phyloP scores from a whole-genome alignment of 2,888 invertebrate species.

The Polylopha cassiicola region DNA sequence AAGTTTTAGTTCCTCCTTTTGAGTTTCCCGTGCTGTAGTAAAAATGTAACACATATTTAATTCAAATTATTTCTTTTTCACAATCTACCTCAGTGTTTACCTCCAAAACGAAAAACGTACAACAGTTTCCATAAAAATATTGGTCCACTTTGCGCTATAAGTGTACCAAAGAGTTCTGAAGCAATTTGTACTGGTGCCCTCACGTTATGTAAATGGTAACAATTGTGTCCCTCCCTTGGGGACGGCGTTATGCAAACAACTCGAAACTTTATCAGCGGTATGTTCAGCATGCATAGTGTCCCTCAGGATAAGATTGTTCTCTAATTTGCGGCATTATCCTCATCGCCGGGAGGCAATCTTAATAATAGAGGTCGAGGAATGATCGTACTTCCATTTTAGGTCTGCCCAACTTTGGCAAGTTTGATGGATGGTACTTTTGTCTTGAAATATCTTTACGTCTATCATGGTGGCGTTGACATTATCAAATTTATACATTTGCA shows the following conservation, averaged over 20 bases:
- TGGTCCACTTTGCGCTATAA: slow-evolving; percentile 8
- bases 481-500: too few species aligned
- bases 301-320: slow-evolving; percentile 6
- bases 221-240: slow-evolving; percentile 28
- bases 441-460: too few species aligned
- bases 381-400: slow-evolving; percentile 7
- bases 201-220: slow-evolving; percentile 31
- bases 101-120: too few species aligned
- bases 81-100: too few species aligned
- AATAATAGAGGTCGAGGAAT: slow-evolving; percentile 9
- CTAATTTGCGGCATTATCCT: slow-evolving; percentile 13
- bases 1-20: too few species aligned
- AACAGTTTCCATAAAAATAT: slow-evolving; percentile 11
- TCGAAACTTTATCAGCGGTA: slow-evolving; percentile 20
- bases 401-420: too few species aligned
- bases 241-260: slow-evolving; percentile 31
- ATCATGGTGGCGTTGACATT: too few species aligned
- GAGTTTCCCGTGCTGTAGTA: too few species aligned
- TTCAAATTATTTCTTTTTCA: too few species aligned
- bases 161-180: slow-evolving; percentile 26
- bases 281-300: slow-evolving; percentile 4
- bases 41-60: too few species aligned
- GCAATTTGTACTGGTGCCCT: slow-evolving; percentile 20
- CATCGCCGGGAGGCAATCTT: slow-evolving; percentile 8
- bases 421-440: too few species aligned